Percentiles rank a stretch among this genome's conserved stretches.
phyloP scores from a whole-genome alignment of 2,113 vertebrate species.

The Sceloporus tristichus region DNA sequence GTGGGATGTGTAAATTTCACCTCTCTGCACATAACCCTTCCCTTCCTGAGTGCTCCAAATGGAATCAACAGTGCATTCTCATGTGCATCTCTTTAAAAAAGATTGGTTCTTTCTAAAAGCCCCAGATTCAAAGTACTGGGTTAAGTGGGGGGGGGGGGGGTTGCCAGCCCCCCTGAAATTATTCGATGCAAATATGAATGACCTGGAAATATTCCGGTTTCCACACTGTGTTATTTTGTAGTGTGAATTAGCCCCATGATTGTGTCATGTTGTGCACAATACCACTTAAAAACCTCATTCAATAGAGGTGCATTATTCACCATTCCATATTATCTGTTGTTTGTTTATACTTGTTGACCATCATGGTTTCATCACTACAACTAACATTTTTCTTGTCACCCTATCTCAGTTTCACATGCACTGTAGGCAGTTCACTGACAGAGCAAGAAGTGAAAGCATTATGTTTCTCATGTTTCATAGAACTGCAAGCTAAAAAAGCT shows the following conservation, averaged over 20 bases:
- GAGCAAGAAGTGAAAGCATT: background rate
- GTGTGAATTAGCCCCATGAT: background rate
- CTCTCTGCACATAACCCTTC: no score
- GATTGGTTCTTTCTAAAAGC: no score
- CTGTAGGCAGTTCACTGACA: background rate
- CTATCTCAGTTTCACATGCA: background rate
- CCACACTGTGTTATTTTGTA: no score
- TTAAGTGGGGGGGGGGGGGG: no score
- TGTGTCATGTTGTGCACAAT: background rate
- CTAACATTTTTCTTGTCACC: background rate
- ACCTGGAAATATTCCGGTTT: no score
- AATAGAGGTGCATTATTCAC: background rate
- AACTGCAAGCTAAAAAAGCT: background rate
- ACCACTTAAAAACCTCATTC: background rate
- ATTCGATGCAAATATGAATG: no score
- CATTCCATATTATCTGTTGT: background rate
- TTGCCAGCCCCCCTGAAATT: no score
- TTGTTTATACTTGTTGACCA: background rate
- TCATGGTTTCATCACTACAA: background rate
- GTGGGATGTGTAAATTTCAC: no score
- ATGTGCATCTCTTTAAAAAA: no score
- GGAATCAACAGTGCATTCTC: no score
- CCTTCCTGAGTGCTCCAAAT: no score
- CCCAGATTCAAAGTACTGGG: no score
- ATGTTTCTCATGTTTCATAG: background rate